A percentile compares a stretch with the other conserved stretches of the same genome.
Conservation (phyloP, 2,113 vertebrate genomes). For the Oncorhynchus gorbuscha region DNA sequence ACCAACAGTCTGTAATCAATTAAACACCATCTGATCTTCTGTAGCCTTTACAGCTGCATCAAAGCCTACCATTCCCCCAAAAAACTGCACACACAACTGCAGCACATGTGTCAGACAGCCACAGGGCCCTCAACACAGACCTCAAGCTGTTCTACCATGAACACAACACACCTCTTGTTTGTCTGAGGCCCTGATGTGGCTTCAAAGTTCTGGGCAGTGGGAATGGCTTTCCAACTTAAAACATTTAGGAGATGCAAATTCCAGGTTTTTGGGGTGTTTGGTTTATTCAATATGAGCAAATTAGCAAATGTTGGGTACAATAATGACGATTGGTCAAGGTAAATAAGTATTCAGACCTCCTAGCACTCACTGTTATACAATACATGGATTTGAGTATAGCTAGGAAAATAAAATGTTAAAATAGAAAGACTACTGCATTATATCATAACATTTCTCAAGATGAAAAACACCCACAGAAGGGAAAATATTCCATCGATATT, state of each 20-base stretch:
- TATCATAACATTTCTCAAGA: background rate
- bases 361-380: background rate
- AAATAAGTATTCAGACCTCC: background rate
- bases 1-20: conserved; percentile 6
- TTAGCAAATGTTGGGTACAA: background rate
- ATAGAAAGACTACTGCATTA: background rate
- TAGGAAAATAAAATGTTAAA: background rate
- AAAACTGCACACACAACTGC: background rate
- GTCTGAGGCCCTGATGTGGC: background rate
- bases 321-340: background rate
- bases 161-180: background rate
- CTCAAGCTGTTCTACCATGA: conserved; percentile 10
- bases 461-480: background rate
- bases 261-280: background rate
- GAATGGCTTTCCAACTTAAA: background rate
- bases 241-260: background rate
- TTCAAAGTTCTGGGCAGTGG: conserved; percentile 1
- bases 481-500: background rate
- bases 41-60: background rate
- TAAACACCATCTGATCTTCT: conserved; percentile 12
- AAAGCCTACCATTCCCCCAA: background rate
- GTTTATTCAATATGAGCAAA: background rate
- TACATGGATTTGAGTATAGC: background rate
- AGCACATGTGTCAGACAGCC: conserved; percentile 1
- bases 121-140: background rate